phyloP scores from a whole-genome alignment of 2,797 vertebrate species.

The Odontamblyopus lacepedii region DNA sequence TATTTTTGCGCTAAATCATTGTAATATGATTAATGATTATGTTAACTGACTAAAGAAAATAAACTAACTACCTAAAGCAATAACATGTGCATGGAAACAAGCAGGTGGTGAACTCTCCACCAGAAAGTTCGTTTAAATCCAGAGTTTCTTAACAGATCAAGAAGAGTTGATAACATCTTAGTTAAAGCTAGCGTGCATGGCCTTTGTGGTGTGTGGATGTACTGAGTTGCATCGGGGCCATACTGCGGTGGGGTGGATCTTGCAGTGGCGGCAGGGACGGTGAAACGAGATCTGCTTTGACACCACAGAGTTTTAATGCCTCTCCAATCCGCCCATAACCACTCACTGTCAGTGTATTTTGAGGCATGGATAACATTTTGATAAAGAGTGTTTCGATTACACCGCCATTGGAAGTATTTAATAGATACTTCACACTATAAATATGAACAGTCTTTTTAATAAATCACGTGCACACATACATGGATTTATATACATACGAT shows the following conservation, averaged over 20 bases:
- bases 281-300: constrained; percentile 1
- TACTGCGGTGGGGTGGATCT: background rate
- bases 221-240: background rate
- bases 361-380: constrained; percentile 3
- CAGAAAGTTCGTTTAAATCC: no score
- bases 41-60: no score
- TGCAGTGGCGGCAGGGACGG: background rate
- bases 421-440: constrained; percentile 19
- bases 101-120: background rate
- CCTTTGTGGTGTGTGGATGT: background rate
- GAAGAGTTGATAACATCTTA: background rate
- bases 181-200: background rate
- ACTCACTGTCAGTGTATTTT: background rate
- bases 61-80: background rate
- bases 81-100: background rate
- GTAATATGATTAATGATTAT: no score
- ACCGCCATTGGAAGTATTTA: constrained; percentile 12
- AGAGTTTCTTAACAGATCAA: background rate
- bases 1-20: no score
- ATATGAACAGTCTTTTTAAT: constrained; percentile 18
- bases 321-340: background rate
- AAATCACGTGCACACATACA: constrained; percentile 16
- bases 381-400: constrained; percentile 32
- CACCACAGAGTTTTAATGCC: constrained; percentile 4
- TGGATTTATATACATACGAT: constrained; percentile 35